These are phyloP conservation scores for Buteo buteo DNA, from an alignment of 2,113 vertebrate species.

Conservation along the genomic window DNA sequence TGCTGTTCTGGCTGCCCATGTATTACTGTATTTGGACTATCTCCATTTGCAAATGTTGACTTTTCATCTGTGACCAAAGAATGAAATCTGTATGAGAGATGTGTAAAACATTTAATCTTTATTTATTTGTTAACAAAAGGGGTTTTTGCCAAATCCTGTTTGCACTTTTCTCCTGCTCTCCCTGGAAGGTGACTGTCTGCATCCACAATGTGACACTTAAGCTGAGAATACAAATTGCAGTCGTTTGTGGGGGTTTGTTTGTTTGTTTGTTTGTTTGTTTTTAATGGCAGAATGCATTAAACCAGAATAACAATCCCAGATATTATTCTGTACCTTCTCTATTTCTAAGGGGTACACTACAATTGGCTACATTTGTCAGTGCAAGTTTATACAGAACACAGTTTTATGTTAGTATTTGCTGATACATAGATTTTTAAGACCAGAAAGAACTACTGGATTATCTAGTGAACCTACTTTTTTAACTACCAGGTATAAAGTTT, in stretches of 20 bases:
- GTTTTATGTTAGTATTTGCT: neutral
- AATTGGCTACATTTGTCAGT: neutral
- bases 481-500: neutral
- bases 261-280: neutral
- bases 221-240: neutral
- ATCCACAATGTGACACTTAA: neutral
- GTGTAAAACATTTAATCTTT: slow-evolving; percentile 67
- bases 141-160: slow-evolving; percentile 33
- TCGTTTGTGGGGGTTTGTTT: neutral
- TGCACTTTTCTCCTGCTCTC: slow-evolving; percentile 13
- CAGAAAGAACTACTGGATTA: neutral
- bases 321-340: neutral
- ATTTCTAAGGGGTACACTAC: neutral
- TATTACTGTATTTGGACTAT: slow-evolving; percentile 63
- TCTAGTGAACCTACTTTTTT: neutral
- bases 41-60: slow-evolving; percentile 70
- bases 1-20: slow-evolving; percentile 32
- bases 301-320: neutral
- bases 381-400: neutral
- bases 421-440: neutral
- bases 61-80: slow-evolving; percentile 67
- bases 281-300: neutral
- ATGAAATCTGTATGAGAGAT: slow-evolving; percentile 52
- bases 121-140: slow-evolving; percentile 67
- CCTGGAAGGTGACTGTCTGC: slow-evolving; percentile 52